Base-by-base conservation (phyloP, 2,888 invertebrate species). In the Aspidapion aeneum region DNA sequence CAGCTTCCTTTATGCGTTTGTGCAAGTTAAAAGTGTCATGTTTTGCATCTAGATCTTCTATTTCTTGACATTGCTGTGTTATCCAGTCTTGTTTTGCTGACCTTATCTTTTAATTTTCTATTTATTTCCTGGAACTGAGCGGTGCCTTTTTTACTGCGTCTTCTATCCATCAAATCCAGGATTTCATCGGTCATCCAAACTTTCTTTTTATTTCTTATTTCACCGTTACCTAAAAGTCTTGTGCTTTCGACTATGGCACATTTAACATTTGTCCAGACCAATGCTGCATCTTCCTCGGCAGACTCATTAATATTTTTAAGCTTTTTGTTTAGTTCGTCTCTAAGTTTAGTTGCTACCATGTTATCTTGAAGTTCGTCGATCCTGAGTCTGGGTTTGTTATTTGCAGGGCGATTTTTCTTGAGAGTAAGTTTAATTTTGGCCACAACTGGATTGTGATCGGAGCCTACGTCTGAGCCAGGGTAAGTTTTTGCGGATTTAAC, bases 381-480 rank as follows among this genome's bases (percentile, higher is more conserved):
- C 12, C 35, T 35, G 35, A 18, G 52, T 52, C 52, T 52, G 18
- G 52, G 52, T n/a, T 18, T 18, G 52, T 52, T 52, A n/a, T 18
- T 52, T 52, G 17, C 16, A 9, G 17, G 17, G 52, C 18, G 3
- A n/a, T 18, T 18, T 18, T 52, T 57, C 35, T 61, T 61, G 21
- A 65, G 55, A 35, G 51, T 60, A 54, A 66, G 19, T 51, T 35
- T 50, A 17, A 65, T 20, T 22, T 58, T 61, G 18, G 63, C 63
- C 55, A 66, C 60, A 49, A 71, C 21, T 21, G 64, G 66, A 57
- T 65, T 68, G 55, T 70, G 69, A 58, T 70, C 69, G 1, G 69
- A 68, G 3, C 18, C 21, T 21, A 67, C 61, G 63, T 71, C 68
- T 51, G 64, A 63, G 16, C 70, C 67, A n/a, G 68, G 68, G 58